phyloP scores from a whole-genome alignment of 2,113 vertebrate species.

The Corydoras sp. region DNA sequence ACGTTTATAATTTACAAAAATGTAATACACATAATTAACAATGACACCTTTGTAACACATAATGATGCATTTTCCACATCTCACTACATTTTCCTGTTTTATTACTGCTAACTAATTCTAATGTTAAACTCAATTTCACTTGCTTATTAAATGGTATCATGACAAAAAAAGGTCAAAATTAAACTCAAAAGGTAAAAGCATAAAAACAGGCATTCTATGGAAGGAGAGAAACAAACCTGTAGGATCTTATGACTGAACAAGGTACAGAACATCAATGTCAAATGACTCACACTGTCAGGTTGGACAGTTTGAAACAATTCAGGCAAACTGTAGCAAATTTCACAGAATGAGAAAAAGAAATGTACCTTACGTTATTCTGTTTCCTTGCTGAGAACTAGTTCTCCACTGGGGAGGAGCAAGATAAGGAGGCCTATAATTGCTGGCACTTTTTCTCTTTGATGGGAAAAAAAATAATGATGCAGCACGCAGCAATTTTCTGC shows the following conservation, averaged over 20 bases:
- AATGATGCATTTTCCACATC: too few species aligned
- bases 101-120: too few species aligned
- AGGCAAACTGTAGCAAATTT: slow-evolving; percentile 36
- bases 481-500: slow-evolving; percentile 39
- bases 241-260: not conserved
- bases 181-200: too few species aligned
- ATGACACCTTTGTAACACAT: too few species aligned
- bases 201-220: too few species aligned
- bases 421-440: slow-evolving; percentile 43
- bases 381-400: slow-evolving; percentile 14
- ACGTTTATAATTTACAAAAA: not conserved
- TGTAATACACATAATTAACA: not conserved
- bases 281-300: slow-evolving; percentile 1
- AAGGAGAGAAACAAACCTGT: slow-evolving; percentile 1
- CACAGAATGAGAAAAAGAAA: slow-evolving; percentile 18
- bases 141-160: too few species aligned
- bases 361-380: slow-evolving; percentile 18
- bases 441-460: slow-evolving; percentile 40
- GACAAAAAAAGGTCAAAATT: too few species aligned
- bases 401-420: slow-evolving; percentile 28
- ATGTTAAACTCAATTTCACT: too few species aligned
- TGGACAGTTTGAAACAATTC: slow-evolving; percentile 30
- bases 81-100: too few species aligned
- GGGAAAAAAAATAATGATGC: slow-evolving; percentile 31
- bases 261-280: slow-evolving; percentile 5